Percentiles rank a stretch among this genome's conserved stretches.
Conservation (phyloP, 2,888 invertebrate species). For the Pegoplata infirma region DNA sequence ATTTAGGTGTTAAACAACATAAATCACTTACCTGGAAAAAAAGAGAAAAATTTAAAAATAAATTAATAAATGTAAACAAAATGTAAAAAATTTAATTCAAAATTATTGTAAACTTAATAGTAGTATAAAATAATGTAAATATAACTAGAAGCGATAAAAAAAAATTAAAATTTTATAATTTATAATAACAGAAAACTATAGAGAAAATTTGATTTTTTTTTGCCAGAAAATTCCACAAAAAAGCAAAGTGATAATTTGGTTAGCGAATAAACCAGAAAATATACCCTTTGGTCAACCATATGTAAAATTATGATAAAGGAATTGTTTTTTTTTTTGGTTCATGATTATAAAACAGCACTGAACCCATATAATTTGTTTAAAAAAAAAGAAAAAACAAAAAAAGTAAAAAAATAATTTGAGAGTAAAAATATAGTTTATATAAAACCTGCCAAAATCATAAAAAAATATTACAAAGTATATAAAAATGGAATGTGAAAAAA, state of each 20-base stretch:
- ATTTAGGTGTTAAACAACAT: slow-evolving; percentile 35
- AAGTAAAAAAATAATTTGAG: neutral
- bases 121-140: slow-evolving; percentile 6
- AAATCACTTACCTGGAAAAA: slow-evolving; percentile 53
- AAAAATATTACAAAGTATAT: no score
- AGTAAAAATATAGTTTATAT: neutral
- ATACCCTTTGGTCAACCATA: slow-evolving; percentile 54
- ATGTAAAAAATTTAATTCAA: slow-evolving; percentile 2
- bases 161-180: slow-evolving; percentile 53
- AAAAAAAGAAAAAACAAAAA: neutral
- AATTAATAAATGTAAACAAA: slow-evolving; percentile 31
- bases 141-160: slow-evolving; percentile 15
- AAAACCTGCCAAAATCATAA: neutral
- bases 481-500: no score
- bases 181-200: slow-evolving; percentile 14
- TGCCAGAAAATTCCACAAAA: neutral
- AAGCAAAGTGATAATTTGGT: slow-evolving; percentile 58
- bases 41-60: slow-evolving; percentile 20
- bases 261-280: slow-evolving; percentile 35
- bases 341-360: neutral
- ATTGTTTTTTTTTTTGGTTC: no score
- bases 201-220: neutral
- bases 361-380: neutral
- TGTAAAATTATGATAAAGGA: slow-evolving; percentile 42
- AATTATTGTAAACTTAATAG: neutral